These are phyloP conservation scores for Plectropomus leopardus DNA, from an alignment of 2,113 vertebrate genomes.

Conservation along the genomic window DNA sequence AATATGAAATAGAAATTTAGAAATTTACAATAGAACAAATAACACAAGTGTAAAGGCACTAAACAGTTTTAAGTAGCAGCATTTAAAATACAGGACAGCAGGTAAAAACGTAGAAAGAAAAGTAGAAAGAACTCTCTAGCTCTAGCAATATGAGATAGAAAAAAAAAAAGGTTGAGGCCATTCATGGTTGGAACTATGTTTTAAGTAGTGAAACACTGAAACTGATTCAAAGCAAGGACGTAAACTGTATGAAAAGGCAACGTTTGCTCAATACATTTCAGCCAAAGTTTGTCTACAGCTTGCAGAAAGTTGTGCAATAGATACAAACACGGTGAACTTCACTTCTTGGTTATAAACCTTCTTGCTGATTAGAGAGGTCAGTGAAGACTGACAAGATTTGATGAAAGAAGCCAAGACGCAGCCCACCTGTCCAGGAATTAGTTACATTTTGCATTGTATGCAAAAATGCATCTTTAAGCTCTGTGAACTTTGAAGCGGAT, in stretches of 20 bases:
- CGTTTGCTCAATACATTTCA: not conserved
- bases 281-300: not conserved
- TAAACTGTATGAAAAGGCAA: not conserved
- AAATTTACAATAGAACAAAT: no score
- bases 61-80: no score
- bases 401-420: not conserved
- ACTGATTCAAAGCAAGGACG: not conserved
- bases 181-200: no score
- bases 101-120: no score
- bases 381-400: not conserved
- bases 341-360: not conserved
- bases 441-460: not conserved
- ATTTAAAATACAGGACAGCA: no score
- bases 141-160: no score
- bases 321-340: not conserved
- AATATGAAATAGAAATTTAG: no score
- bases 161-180: no score
- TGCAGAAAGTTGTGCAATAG: conserved; percentile 1
- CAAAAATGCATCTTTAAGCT: not conserved
- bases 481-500: not conserved
- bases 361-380: not conserved
- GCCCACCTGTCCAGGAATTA: not conserved
- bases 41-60: no score
- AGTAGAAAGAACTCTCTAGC: no score
- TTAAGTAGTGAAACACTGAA: not conserved